phyloP scores from a whole-genome alignment of 2,113 vertebrate genomes.

The Cochlearius cochlearius region DNA sequence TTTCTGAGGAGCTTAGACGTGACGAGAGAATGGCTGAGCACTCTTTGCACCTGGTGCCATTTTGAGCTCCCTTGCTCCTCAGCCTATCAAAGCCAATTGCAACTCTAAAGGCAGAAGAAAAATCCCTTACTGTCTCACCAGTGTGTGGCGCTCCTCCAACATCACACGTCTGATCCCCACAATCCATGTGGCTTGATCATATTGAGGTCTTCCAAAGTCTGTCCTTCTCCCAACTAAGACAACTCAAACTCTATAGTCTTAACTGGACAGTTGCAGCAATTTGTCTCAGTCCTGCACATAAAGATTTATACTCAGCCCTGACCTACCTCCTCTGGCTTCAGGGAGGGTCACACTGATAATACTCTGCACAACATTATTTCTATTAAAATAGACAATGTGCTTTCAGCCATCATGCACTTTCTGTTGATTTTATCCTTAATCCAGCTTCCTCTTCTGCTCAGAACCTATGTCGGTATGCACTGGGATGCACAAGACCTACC shows the following conservation, averaged over 20 bases:
- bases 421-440: constrained; percentile 32
- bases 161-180: fast-evolving
- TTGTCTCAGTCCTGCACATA: not conserved
- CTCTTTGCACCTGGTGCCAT: not conserved
- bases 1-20: not conserved
- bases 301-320: not conserved
- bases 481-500: not conserved
- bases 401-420: not conserved
- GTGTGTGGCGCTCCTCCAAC: not conserved
- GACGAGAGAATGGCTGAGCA: not conserved
- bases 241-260: not conserved
- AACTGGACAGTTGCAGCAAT: not conserved
- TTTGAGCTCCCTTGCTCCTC: not conserved
- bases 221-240: not conserved
- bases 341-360: not conserved
- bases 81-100: not conserved
- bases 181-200: not conserved
- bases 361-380: not conserved
- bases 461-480: not conserved
- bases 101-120: not conserved
- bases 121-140: not conserved
- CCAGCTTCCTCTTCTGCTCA: constrained; percentile 20
- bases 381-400: not conserved
- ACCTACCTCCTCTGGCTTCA: not conserved
- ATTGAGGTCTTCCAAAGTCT: not conserved